Conservation (phyloP, 2,888 invertebrate species). For the Cheilosia vulpina region DNA sequence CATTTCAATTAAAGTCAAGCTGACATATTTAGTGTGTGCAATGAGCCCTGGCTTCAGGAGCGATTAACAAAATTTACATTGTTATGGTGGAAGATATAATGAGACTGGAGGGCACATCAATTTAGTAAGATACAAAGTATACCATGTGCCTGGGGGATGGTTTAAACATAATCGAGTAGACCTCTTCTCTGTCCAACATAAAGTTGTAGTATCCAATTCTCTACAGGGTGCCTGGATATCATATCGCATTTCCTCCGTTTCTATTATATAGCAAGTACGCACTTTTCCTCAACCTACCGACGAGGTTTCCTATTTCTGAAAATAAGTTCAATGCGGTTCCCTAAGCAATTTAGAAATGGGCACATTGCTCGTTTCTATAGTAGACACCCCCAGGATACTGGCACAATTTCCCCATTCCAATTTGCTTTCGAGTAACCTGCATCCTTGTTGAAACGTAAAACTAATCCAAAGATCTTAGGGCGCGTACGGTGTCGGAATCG, state of each 20-base stretch:
- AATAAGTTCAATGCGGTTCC: constrained; percentile 1
- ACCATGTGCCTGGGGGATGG: background rate
- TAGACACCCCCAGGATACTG: constrained; percentile 1
- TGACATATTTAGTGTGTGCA: constrained; percentile 10
- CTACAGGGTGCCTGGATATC: background rate
- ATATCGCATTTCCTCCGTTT: no score
- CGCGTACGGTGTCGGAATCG: no score
- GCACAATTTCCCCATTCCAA: background rate
- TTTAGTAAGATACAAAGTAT: background rate
- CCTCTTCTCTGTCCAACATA: background rate
- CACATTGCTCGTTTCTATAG: constrained; percentile 2
- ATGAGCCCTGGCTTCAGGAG: background rate
- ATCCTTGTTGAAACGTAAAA: constrained; percentile 9
- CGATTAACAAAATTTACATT: constrained; percentile 10
- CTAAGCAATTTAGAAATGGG: constrained; percentile 14
- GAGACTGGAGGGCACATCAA: background rate
- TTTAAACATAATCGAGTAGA: background rate
- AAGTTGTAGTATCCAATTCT: background rate
- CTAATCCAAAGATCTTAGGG: constrained; percentile 1
- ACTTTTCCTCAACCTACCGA: background rate
- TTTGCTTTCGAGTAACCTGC: constrained; percentile 2
- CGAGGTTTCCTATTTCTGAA: background rate
- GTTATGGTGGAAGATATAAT: background rate
- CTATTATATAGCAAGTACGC: background rate
- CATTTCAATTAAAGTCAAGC: constrained; percentile 34